A percentile compares a stretch with the other conserved stretches of the same genome.
These are phyloP conservation scores for Oncorhynchus masou DNA, from an alignment of 2,113 vertebrate species.

Conservation along the genomic window DNA sequence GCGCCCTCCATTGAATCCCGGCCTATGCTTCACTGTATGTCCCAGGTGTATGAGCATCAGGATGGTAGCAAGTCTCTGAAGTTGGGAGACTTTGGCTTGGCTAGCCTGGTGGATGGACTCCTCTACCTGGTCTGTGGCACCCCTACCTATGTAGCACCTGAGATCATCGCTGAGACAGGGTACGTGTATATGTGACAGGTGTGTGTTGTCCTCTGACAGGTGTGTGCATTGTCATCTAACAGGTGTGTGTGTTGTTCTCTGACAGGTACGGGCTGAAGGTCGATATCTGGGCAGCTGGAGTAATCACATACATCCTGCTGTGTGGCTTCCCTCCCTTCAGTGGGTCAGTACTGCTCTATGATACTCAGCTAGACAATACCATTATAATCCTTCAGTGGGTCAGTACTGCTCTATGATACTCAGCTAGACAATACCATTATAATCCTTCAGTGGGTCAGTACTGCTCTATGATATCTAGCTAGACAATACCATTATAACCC, in stretches of 20 bases:
- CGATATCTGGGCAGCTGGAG: slow-evolving; percentile 97
- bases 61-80: slow-evolving; percentile 96
- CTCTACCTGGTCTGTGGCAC: slow-evolving; percentile 95
- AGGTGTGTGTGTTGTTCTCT: slow-evolving; percentile 27
- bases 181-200: slow-evolving; percentile 43
- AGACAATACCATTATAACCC: too few relatives aligned
- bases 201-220: background rate
- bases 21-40: background rate
- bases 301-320: slow-evolving; percentile 95
- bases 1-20: background rate
- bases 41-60: slow-evolving; percentile 91
- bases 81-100: slow-evolving; percentile 94
- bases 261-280: slow-evolving; percentile 94
- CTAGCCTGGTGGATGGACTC: slow-evolving; percentile 90
- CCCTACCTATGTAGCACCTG: slow-evolving; percentile 96
- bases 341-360: slow-evolving; percentile 23
- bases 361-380: too few relatives aligned
- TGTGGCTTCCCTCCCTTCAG: slow-evolving; percentile 97
- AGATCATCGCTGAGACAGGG: slow-evolving; percentile 96
- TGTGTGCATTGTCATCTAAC: background rate
- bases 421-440: too few relatives aligned
- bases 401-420: too few relatives aligned
- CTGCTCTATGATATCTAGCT: too few relatives aligned
- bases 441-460: too few relatives aligned
- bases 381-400: too few relatives aligned